phyloP scores from a whole-genome alignment of 2,113 vertebrate species.

The Tachuris rubrigastra region DNA sequence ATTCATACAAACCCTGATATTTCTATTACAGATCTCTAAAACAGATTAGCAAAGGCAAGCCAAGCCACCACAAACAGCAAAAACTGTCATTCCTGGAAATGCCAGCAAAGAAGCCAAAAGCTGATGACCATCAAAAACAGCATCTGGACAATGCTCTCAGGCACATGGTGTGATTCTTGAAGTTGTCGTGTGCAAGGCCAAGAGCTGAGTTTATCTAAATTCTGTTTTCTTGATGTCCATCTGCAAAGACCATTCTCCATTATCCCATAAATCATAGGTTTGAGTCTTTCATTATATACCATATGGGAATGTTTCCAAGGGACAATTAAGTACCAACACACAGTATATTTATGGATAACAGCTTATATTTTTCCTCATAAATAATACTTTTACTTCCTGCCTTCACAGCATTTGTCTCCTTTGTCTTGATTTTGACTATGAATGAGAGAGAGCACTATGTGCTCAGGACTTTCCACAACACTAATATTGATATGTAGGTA shows the following conservation, averaged over 20 bases:
- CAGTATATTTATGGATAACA: background rate
- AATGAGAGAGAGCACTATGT: background rate
- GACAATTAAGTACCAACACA: background rate
- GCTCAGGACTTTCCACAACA: background rate
- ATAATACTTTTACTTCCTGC: background rate
- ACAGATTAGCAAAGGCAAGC: background rate
- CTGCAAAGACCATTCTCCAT: background rate
- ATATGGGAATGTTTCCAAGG: background rate
- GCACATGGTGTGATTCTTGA: background rate
- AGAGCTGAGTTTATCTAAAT: background rate
- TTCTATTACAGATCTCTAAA: background rate
- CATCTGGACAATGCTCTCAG: background rate
- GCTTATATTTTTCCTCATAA: background rate
- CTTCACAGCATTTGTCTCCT: background rate
- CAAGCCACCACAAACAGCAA: background rate
- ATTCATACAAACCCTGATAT: background rate
- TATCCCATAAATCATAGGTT: background rate
- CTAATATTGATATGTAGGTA: accelerated
- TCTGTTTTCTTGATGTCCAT: background rate
- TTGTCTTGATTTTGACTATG: background rate
- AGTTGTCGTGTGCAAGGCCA: background rate
- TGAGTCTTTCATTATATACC: background rate
- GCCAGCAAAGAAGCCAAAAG: background rate
- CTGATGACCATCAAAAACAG: background rate
- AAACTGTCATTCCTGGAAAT: background rate